phyloP scores from a whole-genome alignment of 2,888 invertebrate species.

The Conus canariensis region DNA sequence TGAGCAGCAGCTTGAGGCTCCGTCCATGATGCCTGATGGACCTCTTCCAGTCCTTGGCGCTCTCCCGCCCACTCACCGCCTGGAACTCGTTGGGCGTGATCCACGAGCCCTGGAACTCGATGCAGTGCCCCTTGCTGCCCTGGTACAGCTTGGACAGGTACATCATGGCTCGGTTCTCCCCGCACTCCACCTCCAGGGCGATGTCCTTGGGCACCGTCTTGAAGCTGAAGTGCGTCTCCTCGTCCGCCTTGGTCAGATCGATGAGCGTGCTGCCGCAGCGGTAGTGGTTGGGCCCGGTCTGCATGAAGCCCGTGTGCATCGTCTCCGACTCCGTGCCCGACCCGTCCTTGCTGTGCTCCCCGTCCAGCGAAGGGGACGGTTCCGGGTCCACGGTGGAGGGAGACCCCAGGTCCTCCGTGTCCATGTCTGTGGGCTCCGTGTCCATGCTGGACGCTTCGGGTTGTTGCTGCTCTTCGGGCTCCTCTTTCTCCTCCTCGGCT shows the following conservation, averaged over 20 bases:
- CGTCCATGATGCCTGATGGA: slow-evolving; percentile 80
- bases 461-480: slow-evolving; percentile 13
- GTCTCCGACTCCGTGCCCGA: slow-evolving; percentile 43
- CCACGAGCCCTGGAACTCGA: slow-evolving; percentile 78
- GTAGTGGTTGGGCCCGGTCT: slow-evolving; percentile 53
- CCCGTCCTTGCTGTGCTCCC: slow-evolving; percentile 33
- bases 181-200: slow-evolving; percentile 77
- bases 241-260: slow-evolving; percentile 55
- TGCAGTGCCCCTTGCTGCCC: slow-evolving; percentile 80
- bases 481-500: neutral
- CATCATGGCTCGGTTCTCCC: slow-evolving; percentile 74
- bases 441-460: slow-evolving; percentile 38
- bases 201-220: slow-evolving; percentile 64
- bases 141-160: slow-evolving; percentile 78
- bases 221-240: slow-evolving; percentile 51
- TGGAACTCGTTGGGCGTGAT: slow-evolving; percentile 81
- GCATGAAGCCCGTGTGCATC: slow-evolving; percentile 52
- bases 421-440: slow-evolving; percentile 37
- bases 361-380: slow-evolving; percentile 9
- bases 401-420: slow-evolving; percentile 29
- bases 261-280: slow-evolving; percentile 52
- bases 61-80: slow-evolving; percentile 79
- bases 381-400: slow-evolving; percentile 15
- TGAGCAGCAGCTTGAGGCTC: slow-evolving; percentile 79
- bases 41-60: slow-evolving; percentile 80